Percentiles rank a stretch among this genome's conserved stretches.
phyloP scores from a whole-genome alignment of 2,888 invertebrate species.

The Rhyacophila evoluta region DNA sequence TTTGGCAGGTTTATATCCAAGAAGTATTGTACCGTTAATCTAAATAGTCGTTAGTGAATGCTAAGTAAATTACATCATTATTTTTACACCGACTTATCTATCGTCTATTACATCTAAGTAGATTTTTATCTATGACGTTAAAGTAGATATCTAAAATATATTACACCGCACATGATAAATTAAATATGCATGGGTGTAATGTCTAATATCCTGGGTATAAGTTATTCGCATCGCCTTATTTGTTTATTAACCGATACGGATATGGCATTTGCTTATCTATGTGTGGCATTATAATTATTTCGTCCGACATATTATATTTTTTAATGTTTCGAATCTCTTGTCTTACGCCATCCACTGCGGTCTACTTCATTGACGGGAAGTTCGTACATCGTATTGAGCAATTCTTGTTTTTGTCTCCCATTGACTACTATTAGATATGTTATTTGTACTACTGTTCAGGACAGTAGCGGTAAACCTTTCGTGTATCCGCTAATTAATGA shows the following conservation, averaged over 20 bases:
- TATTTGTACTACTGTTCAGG: not conserved
- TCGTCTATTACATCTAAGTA: too few relatives aligned
- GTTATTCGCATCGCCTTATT: not conserved
- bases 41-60: too few relatives aligned
- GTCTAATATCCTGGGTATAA: not conserved
- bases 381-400: not conserved
- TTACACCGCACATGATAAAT: not conserved
- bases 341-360: not conserved
- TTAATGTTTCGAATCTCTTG: not conserved
- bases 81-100: too few relatives aligned
- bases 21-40: too few relatives aligned
- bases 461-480: not conserved
- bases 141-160: too few relatives aligned
- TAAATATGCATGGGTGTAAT: not conserved
- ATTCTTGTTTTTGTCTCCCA: not conserved
- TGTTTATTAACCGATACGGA: not conserved
- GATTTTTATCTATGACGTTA: too few relatives aligned
- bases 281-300: not conserved
- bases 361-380: not conserved
- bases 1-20: too few relatives aligned
- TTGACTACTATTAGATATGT: not conserved
- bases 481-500: not conserved
- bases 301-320: not conserved
- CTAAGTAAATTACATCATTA: too few relatives aligned
- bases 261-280: not conserved